Evolutionary conservation across 1,140 invertebrate genomes (phyloP), one percentile per base, ranked within the genome.

Genomic region (Glossosoma conforme): DNA sequence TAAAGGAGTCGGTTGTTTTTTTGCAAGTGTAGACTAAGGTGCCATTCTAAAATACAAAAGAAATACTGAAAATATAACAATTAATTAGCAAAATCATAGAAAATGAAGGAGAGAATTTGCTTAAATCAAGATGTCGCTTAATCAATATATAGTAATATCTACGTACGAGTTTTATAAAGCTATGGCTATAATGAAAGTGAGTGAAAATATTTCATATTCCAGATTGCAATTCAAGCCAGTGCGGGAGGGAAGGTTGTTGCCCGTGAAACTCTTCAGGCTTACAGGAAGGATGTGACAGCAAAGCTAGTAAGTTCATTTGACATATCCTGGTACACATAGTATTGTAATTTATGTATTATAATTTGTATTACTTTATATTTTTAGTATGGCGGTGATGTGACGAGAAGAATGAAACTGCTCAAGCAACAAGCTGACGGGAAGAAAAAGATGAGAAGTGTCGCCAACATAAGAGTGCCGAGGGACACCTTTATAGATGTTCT

Each of bases 401-500:
- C 89, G 1, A 78, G 96, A 59, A 81, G 86, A 65, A 90, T 84
- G 70, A 98, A 98, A 68, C 74, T 98, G 15, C 68, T 99, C 9
- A 83, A 83, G 54, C 79, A 86, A 63, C 96, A 99, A 75, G 80
- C 85, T 2, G 91, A 95, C 63, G 94, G 95, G 5, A 98, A 98
- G 67, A 91, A 92, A 66, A 84, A 85, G 70, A 86, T 98, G 86
- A 82, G 86, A 64, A 85, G 85, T 77, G 77, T 96, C 51, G 94
- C 92, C 30, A 93, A 92, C 63, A 88, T 99, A 54, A 80, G 85
- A 62, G 73, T 98, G 54, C 92, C 93, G 5, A 81, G 91, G 70
- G 87, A 98, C 64, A 93, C 91, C 9, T 98, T 98, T 72, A 92
- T 98, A 56, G 85, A 93, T 72, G 82, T 97, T 49, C 68, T 98